Conservation (phyloP, 1,140 invertebrate species). For the Drosophila elegans region DNA sequence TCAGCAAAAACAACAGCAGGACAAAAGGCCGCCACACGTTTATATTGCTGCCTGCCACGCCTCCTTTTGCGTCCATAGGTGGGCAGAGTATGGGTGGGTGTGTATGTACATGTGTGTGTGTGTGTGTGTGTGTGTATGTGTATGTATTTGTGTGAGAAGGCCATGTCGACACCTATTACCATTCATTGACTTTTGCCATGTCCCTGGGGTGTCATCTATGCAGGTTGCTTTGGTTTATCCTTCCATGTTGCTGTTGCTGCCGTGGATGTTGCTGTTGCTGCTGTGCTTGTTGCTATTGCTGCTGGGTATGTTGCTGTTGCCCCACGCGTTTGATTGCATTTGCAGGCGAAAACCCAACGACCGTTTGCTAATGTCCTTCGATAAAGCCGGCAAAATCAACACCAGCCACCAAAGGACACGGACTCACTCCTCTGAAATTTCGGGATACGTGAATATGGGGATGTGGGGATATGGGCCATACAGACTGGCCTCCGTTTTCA, state of each 20-base stretch:
- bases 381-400: constrained; percentile 82
- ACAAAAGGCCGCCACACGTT: constrained; percentile 65
- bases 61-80: constrained; percentile 7
- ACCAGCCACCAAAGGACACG: constrained; percentile 55
- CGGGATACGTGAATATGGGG: constrained; percentile 36
- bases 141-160: constrained; percentile 19
- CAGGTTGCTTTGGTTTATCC: constrained; percentile 74
- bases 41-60: constrained; percentile 41
- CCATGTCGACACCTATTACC: constrained; percentile 82
- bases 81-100: neutral
- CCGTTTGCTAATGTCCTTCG: constrained; percentile 83
- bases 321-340: constrained; percentile 79
- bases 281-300: constrained; percentile 15
- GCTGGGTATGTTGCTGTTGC: constrained; percentile 9
- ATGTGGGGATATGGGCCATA: constrained; percentile 11
- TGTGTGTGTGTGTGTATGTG: neutral
- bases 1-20: constrained; percentile 77
- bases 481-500: constrained; percentile 68
- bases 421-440: constrained; percentile 20
- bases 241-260: constrained; percentile 25
- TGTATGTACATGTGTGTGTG: neutral
- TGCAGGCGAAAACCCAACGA: constrained; percentile 70
- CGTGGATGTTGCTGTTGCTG: constrained; percentile 7
- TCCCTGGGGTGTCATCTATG: constrained; percentile 84
- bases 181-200: constrained; percentile 81